Conservation (phyloP, 2,113 vertebrate genomes). For the Aegotheles bennettii region DNA sequence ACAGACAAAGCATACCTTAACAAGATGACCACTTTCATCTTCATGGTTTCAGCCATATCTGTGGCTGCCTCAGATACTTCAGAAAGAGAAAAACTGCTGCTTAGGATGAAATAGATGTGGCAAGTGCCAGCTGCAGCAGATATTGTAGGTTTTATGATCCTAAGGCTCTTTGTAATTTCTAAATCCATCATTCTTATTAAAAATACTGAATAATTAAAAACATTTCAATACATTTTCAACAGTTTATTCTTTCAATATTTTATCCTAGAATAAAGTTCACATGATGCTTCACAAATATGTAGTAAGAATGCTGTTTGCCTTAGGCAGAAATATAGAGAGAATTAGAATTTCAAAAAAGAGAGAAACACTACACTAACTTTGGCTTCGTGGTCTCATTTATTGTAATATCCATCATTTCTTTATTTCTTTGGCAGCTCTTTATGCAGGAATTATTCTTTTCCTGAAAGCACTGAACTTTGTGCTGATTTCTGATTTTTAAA, state of each 20-base stretch:
- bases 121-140: not conserved
- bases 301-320: not conserved
- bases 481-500: not conserved
- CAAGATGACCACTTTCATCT: not conserved
- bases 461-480: not conserved
- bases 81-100: not conserved
- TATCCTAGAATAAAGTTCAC: not conserved
- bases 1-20: not conserved
- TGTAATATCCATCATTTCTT: not conserved
- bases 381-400: not conserved
- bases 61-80: not conserved
- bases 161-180: not conserved
- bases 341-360: not conserved
- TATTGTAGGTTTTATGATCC: not conserved
- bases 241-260: conserved; percentile 16
- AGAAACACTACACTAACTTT: not conserved
- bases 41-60: not conserved
- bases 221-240: not conserved
- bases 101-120: not conserved
- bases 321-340: not conserved
- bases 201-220: conserved; percentile 37
- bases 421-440: not conserved
- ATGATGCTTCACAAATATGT: not conserved
- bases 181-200: conserved; percentile 3
- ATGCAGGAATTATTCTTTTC: not conserved